Percentiles rank a stretch among this genome's conserved stretches.
Evolutionary conservation across 2,797 vertebrate species (phyloP).

Genomic region (Enteromius paludinosus): DNA sequence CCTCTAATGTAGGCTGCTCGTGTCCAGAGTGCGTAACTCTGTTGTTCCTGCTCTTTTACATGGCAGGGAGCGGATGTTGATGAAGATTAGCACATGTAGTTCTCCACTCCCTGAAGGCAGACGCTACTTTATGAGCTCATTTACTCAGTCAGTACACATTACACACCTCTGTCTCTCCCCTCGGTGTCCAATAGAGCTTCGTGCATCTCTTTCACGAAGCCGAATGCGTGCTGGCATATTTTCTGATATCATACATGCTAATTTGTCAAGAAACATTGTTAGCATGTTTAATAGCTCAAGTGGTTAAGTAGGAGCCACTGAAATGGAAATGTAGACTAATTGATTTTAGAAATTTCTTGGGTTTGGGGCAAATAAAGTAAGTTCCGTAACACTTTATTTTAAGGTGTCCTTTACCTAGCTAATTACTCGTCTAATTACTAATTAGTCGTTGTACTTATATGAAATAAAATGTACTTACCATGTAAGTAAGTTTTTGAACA

Average conservation of each 20-base stretch:
- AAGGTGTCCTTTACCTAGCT: too few relatives aligned
- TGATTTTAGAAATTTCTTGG: too few relatives aligned
- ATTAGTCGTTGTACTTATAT: too few relatives aligned
- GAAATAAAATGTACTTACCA: too few relatives aligned
- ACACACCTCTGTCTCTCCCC: slow-evolving; percentile 33
- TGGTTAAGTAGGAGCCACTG: background rate
- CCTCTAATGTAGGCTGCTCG: slow-evolving; percentile 78
- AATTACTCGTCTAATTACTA: too few relatives aligned
- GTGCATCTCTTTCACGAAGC: background rate
- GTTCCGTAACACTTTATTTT: background rate
- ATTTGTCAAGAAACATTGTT: slow-evolving; percentile 19
- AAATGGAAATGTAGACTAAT: background rate
- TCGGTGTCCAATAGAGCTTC: slow-evolving; percentile 22
- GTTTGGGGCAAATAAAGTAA: background rate
- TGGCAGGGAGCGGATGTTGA: slow-evolving; percentile 82
- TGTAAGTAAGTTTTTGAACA: too few relatives aligned
- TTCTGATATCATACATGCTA: slow-evolving; percentile 16
- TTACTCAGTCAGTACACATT: slow-evolving; percentile 59
- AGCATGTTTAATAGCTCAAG: background rate
- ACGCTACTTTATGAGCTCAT: slow-evolving; percentile 70
- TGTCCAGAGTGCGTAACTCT: slow-evolving; percentile 70
- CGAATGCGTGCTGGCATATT: slow-evolving; percentile 7
- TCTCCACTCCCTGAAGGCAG: slow-evolving; percentile 70
- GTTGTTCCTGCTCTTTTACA: slow-evolving; percentile 79
- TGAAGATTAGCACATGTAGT: slow-evolving; percentile 81